Percentiles rank a stretch among this genome's conserved stretches.
phyloP scores from a whole-genome alignment of 2,113 vertebrate genomes.

The Dromaius novaehollandiae region DNA sequence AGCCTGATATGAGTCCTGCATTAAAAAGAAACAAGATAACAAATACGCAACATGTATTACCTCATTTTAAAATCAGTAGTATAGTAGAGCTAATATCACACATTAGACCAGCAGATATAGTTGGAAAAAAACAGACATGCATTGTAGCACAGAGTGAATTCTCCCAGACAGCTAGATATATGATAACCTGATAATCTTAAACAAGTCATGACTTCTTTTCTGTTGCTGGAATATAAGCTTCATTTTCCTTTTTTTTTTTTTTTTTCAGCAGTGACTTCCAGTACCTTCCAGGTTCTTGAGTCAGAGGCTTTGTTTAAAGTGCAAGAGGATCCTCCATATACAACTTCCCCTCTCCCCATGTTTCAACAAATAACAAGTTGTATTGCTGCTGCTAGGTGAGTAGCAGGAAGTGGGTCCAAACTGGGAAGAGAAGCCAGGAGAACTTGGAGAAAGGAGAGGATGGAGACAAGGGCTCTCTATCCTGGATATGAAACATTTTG shows the following conservation, averaged over 20 bases:
- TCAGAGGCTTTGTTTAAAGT: neutral
- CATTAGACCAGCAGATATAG: neutral
- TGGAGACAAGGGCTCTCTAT: neutral
- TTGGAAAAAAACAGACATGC: neutral
- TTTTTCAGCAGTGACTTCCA: neutral
- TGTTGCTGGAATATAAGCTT: neutral
- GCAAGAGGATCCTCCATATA: neutral
- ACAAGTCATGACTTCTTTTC: neutral
- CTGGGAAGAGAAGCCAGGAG: neutral
- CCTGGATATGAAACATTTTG: neutral
- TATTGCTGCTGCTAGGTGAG: neutral
- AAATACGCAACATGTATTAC: neutral
- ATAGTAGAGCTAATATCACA: neutral
- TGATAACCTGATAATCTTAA: neutral
- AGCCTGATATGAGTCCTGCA: neutral
- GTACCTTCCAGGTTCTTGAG: neutral
- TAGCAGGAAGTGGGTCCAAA: neutral
- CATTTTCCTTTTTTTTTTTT: neutral
- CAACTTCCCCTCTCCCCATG: neutral
- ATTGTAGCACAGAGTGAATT: neutral
- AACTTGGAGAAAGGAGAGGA: neutral
- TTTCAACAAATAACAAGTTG: neutral
- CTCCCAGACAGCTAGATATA: neutral
- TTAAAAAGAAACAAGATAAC: neutral
- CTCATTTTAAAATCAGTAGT: neutral